Conservation (phyloP, 2,888 invertebrate genomes). For the Conomelus anceps region DNA sequence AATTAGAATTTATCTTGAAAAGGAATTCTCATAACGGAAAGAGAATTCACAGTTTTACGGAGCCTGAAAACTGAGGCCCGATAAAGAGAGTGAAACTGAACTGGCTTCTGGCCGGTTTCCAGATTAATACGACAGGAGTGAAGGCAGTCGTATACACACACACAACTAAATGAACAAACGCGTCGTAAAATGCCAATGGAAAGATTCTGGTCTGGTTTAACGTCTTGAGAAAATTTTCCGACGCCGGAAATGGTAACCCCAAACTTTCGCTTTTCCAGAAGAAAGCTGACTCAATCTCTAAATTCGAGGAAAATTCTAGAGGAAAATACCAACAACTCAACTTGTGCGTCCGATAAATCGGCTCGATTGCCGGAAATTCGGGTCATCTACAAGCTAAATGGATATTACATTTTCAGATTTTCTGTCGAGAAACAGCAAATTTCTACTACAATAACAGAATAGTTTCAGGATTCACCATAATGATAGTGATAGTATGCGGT, state of each 20-base stretch:
- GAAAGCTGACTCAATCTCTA: no score
- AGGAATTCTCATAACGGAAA: not conserved
- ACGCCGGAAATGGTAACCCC: not conserved
- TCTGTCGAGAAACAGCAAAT: not conserved
- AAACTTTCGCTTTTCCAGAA: not conserved
- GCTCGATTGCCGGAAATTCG: not conserved
- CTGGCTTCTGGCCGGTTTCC: not conserved
- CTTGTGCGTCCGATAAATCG: not conserved
- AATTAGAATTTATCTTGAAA: not conserved
- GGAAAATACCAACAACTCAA: not conserved
- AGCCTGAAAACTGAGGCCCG: not conserved
- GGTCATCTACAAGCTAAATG: not conserved
- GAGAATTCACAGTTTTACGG: not conserved
- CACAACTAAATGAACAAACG: not conserved
- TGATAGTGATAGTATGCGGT: not conserved
- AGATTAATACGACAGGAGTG: not conserved
- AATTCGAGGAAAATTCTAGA: not conserved
- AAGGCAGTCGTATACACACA: not conserved
- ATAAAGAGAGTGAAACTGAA: not conserved
- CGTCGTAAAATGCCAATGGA: not conserved
- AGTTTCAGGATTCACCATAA: not conserved
- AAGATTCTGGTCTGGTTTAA: not conserved
- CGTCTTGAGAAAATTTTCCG: not conserved
- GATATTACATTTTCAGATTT: not conserved
- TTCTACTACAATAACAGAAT: not conserved